Evolutionary conservation across 1,140 invertebrate genomes (phyloP).

Genomic region (Phymorhynchus buccinoides): DNA sequence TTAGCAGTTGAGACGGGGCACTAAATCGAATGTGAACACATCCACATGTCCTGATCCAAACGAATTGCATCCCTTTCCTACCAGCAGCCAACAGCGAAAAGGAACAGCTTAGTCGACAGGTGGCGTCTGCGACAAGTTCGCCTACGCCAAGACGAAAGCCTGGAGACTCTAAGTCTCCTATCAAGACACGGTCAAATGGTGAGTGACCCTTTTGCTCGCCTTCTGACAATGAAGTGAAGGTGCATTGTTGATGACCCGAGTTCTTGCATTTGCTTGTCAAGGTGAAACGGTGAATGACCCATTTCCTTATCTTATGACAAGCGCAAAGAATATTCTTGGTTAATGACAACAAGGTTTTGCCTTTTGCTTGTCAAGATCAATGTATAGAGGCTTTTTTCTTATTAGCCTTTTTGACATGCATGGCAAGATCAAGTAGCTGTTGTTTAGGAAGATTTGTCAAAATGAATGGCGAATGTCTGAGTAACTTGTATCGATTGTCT

Average conservation of each 20-base stretch:
- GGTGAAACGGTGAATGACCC: background rate
- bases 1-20: no score
- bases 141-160: constrained; percentile 41
- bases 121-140: constrained; percentile 49
- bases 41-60: background rate
- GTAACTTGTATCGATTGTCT: no score
- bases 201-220: constrained; percentile 1
- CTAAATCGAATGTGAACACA: no score
- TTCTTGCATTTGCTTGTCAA: background rate
- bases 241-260: background rate
- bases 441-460: no score
- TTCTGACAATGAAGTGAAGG: background rate
- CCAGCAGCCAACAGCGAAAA: background rate
- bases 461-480: no score
- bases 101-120: constrained; percentile 32
- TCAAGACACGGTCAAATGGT: constrained; percentile 49
- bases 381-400: no score
- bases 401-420: no score
- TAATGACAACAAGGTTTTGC: background rate
- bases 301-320: background rate
- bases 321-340: background rate
- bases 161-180: constrained; percentile 48
- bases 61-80: background rate
- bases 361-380: no score
- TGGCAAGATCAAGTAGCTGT: no score